Percentiles rank a stretch among this genome's conserved stretches.
These are phyloP conservation scores for Axea sp. DNA, from an alignment of 2,888 invertebrate genomes.

Conservation along the genomic window DNA sequence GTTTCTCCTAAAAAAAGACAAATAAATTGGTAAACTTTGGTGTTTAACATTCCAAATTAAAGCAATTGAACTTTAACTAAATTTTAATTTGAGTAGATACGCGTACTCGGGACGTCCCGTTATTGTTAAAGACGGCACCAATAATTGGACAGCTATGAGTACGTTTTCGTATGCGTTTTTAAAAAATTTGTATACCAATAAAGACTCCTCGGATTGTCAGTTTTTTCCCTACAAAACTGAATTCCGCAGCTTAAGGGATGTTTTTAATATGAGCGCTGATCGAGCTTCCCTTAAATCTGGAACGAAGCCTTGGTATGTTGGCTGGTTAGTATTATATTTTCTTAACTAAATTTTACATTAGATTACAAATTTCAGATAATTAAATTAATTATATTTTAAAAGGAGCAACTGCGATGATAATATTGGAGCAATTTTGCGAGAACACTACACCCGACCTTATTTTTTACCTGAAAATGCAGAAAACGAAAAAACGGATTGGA, in stretches of 20 bases:
- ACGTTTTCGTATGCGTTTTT: slow-evolving; percentile 92
- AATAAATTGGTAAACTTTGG: too few species aligned
- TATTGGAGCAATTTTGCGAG: slow-evolving; percentile 87
- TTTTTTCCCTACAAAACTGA: slow-evolving; percentile 97
- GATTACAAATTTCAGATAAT: not conserved
- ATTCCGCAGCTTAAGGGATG: slow-evolving; percentile 88
- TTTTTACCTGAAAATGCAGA: slow-evolving; percentile 93
- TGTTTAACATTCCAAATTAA: too few species aligned
- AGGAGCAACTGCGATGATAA: slow-evolving; percentile 96
- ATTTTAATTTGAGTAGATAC: slow-evolving; percentile 71
- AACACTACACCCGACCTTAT: slow-evolving; percentile 91
- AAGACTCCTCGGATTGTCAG: slow-evolving; percentile 84
- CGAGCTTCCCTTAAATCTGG: slow-evolving; percentile 84
- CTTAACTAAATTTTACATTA: not conserved
- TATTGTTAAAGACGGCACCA: slow-evolving; percentile 90
- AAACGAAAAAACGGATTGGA: slow-evolving; percentile 95
- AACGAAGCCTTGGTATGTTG: slow-evolving; percentile 86
- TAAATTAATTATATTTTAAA: too few species aligned
- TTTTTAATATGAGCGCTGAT: slow-evolving; percentile 88
- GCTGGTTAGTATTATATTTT: slow-evolving; percentile 82
- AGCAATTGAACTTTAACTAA: too few species aligned
- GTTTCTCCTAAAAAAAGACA: too few species aligned
- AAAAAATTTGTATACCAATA: slow-evolving; percentile 85
- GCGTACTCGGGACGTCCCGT: slow-evolving; percentile 91
- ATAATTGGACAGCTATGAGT: slow-evolving; percentile 88